phyloP scores from a whole-genome alignment of 2,888 invertebrate genomes.

The Amblyjoppa proteus region DNA sequence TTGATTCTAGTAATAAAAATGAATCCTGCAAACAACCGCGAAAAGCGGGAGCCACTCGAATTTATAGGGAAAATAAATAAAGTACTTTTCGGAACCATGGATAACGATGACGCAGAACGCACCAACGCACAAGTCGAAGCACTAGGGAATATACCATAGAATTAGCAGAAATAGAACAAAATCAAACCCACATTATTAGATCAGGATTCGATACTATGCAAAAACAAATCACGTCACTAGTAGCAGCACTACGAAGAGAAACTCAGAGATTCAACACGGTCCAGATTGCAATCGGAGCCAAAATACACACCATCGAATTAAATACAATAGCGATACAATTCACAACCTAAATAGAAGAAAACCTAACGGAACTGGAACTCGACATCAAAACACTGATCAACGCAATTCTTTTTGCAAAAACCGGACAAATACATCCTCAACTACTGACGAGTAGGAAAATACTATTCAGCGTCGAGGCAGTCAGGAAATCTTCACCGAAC shows the following conservation, averaged over 20 bases:
- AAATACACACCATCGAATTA: background rate
- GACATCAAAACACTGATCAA: too few relatives aligned
- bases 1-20: background rate
- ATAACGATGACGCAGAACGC: background rate
- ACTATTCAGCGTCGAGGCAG: too few relatives aligned
- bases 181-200: background rate
- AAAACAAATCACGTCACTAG: background rate
- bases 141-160: background rate
- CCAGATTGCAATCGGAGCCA: too few relatives aligned
- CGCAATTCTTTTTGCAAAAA: too few relatives aligned
- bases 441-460: too few relatives aligned
- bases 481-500: constrained; percentile 8
- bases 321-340: too few relatives aligned
- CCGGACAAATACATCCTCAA: too few relatives aligned
- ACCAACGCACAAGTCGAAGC: background rate
- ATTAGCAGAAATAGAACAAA: background rate
- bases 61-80: background rate
- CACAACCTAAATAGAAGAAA: too few relatives aligned
- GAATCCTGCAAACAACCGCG: background rate
- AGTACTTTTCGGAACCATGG: too few relatives aligned
- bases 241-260: too few relatives aligned
- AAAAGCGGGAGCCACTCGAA: background rate
- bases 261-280: too few relatives aligned
- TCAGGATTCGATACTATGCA: background rate
- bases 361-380: too few relatives aligned